Evolutionary conservation across 2,888 invertebrate genomes (phyloP).

Genomic region (Tetheella fluctuosa): DNA sequence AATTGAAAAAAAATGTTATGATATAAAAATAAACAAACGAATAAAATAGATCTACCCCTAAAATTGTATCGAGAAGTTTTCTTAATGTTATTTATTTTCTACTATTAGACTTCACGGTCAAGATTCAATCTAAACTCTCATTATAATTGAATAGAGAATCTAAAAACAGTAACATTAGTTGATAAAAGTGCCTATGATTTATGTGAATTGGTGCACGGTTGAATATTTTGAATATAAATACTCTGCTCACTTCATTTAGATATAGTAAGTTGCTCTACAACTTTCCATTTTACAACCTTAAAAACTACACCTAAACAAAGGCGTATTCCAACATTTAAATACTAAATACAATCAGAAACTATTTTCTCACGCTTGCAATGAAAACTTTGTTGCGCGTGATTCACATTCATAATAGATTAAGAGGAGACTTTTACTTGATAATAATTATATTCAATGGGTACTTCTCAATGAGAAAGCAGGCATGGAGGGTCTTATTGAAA

Average conservation of each 20-base stretch:
- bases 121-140: no score
- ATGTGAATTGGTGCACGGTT: background rate
- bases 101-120: no score
- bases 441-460: constrained; percentile 9
- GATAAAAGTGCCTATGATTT: background rate
- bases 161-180: no score
- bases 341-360: constrained; percentile 44
- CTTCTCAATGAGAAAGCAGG: constrained; percentile 1
- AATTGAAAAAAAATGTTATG: no score
- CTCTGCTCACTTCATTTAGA: constrained; percentile 16
- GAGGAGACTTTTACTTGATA: constrained; percentile 34
- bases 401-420: constrained; percentile 26
- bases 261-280: constrained; percentile 34
- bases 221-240: constrained; percentile 11
- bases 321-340: constrained; percentile 49
- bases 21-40: no score
- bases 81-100: no score
- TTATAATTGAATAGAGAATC: no score
- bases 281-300: constrained; percentile 63
- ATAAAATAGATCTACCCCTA: no score
- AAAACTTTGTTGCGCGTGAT: constrained; percentile 28
- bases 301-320: constrained; percentile 50
- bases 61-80: no score
- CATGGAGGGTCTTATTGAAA: background rate
- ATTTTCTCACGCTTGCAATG: constrained; percentile 40